Evolutionary conservation across 2,113 vertebrate genomes (phyloP).

Genomic region (Odontophorus gujanensis): DNA sequence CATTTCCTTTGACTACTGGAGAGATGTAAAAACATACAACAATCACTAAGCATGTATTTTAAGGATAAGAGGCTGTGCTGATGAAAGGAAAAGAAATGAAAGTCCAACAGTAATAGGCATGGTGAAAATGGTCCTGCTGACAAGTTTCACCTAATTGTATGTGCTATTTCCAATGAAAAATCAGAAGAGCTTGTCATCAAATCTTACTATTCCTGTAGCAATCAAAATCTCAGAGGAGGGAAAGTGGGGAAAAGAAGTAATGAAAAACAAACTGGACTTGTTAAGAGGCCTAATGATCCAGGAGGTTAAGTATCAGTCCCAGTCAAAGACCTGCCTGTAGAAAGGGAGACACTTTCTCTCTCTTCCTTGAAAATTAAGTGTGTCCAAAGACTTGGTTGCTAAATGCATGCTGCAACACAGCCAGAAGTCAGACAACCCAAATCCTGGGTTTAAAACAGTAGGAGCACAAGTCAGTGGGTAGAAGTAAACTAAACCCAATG

Average conservation of each 20-base stretch:
- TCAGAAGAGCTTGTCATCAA: not conserved
- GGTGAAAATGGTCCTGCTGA: not conserved
- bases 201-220: not conserved
- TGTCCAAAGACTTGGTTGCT: not conserved
- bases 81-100: not conserved
- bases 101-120: not conserved
- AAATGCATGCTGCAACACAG: not conserved
- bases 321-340: not conserved
- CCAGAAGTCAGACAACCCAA: not conserved
- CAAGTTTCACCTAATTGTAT: not conserved
- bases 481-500: not conserved
- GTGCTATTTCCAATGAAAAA: not conserved
- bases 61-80: not conserved
- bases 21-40: not conserved
- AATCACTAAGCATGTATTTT: not conserved
- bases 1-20: not conserved
- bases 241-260: not conserved
- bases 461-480: not conserved
- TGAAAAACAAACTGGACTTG: not conserved
- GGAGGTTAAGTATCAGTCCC: not conserved
- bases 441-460: not conserved
- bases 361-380: not conserved
- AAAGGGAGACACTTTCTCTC: not conserved
- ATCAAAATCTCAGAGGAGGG: not conserved
- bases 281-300: not conserved